Percentiles rank a stretch among this genome's conserved stretches.
These are phyloP conservation scores for Ypsolopha scabrella DNA, from an alignment of 2,888 invertebrate genomes.

Conservation along the genomic window DNA sequence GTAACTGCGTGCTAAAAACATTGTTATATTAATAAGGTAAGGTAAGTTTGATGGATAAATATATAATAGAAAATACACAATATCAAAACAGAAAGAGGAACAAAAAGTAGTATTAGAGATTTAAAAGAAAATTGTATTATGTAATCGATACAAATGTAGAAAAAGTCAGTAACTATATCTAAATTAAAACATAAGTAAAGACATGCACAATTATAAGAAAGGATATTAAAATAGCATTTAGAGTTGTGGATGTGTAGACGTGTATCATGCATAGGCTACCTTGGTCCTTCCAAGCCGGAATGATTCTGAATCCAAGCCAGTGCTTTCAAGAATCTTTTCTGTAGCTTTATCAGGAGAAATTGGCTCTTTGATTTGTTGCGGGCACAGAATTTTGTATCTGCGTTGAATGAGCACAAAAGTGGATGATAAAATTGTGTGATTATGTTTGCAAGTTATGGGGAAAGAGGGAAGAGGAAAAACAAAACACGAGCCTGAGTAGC, in stretches of 20 bases:
- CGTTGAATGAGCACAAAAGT: constrained; percentile 63
- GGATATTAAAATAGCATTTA: not conserved
- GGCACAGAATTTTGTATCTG: constrained; percentile 99
- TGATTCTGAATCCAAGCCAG: constrained; percentile 92
- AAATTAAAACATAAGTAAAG: too few relatives aligned
- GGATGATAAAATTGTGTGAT: constrained; percentile 37
- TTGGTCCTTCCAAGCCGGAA: constrained; percentile 96
- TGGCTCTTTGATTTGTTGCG: constrained; percentile 83
- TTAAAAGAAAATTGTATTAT: too few relatives aligned
- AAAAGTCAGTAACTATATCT: too few relatives aligned
- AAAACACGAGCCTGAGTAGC: constrained; percentile 45
- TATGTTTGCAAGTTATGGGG: constrained; percentile 17
- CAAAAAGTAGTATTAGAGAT: too few relatives aligned
- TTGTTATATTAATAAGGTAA: too few relatives aligned
- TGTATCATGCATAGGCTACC: constrained; percentile 70
- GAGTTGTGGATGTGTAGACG: not conserved
- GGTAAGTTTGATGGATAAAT: too few relatives aligned
- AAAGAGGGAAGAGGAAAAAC: constrained; percentile 18
- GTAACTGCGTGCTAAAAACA: too few relatives aligned
- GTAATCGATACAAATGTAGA: too few relatives aligned
- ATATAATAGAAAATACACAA: too few relatives aligned
- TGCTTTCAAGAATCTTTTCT: constrained; percentile 83
- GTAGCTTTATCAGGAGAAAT: constrained; percentile 83
- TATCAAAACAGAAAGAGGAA: too few relatives aligned
- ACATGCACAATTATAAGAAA: too few relatives aligned